Evolutionary conservation across 2,797 vertebrate species (phyloP).

Genomic region (Myripristis jacobus): DNA sequence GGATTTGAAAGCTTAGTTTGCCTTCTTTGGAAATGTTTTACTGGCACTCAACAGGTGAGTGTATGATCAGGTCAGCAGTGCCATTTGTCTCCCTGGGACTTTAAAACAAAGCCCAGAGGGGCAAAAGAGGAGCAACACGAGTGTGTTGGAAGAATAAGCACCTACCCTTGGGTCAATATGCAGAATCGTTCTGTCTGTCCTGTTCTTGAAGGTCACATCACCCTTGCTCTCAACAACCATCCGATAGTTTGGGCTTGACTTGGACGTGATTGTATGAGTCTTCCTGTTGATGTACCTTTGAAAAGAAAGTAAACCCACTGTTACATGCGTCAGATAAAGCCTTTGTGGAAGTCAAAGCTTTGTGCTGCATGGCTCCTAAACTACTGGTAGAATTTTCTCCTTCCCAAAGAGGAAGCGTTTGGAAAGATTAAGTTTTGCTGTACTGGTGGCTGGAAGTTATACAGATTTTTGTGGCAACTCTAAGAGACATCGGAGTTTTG

Average conservation of each 20-base stretch:
- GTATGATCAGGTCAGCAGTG: constrained; percentile 16
- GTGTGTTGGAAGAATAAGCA: constrained; percentile 9
- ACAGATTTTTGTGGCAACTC: too few species aligned
- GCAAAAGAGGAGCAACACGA: constrained; percentile 1
- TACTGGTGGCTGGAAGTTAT: too few species aligned
- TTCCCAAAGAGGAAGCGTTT: not conserved
- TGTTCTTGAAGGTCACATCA: constrained; percentile 89
- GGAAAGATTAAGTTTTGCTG: too few species aligned
- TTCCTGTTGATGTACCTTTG: constrained; percentile 93
- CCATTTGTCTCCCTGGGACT: constrained; percentile 40
- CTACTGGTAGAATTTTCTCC: not conserved
- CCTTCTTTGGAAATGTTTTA: constrained; percentile 43
- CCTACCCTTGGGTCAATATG: constrained; percentile 89
- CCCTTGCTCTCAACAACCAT: constrained; percentile 84
- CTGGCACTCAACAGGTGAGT: constrained; percentile 51
- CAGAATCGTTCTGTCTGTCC: constrained; percentile 85
- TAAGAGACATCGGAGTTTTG: not conserved
- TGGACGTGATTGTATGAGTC: constrained; percentile 82
- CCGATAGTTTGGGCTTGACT: constrained; percentile 87
- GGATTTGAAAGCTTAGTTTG: not conserved
- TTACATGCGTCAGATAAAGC: not conserved
- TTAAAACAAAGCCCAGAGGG: constrained; percentile 27
- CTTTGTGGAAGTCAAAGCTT: not conserved
- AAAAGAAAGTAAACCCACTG: constrained; percentile 25
- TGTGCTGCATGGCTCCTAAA: too few species aligned